phyloP scores from a whole-genome alignment of 53 echinoderm and acorn worm genomes.

The Luidia sarsii region DNA sequence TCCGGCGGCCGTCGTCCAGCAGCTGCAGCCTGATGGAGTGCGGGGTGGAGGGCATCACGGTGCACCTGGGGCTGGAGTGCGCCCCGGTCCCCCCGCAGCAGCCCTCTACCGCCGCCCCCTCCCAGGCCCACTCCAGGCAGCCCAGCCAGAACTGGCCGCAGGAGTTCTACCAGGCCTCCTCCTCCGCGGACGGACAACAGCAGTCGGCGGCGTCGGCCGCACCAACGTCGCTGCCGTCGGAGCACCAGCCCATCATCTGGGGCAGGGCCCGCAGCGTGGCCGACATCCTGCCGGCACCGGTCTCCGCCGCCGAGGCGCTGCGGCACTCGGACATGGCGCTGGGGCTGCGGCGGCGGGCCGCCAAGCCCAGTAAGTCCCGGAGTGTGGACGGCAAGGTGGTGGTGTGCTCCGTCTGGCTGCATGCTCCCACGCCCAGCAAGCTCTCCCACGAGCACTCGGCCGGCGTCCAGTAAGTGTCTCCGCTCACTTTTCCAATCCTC shows the following conservation, averaged over 20 bases:
- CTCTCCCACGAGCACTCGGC: constrained; percentile 35
- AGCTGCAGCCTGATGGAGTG: constrained; percentile 65
- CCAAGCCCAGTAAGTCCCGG: constrained; percentile 20
- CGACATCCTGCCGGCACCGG: not conserved
- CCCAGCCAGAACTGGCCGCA: constrained; percentile 44
- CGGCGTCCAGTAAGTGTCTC: constrained; percentile 53
- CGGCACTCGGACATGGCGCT: constrained; percentile 30
- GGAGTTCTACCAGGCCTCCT: constrained; percentile 1
- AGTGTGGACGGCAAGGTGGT: constrained; percentile 39
- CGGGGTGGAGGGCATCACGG: constrained; percentile 51
- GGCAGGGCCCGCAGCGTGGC: constrained; percentile 26
- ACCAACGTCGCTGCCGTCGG: not conserved
- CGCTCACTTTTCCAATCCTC: no score
- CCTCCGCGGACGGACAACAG: not conserved
- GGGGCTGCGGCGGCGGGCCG: not conserved
- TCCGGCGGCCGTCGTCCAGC: not conserved
- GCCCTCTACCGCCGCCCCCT: constrained; percentile 24
- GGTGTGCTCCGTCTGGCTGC: constrained; percentile 30
- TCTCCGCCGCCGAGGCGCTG: constrained; percentile 2
- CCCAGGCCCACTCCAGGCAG: constrained; percentile 39
- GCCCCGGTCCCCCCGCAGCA: constrained; percentile 16
- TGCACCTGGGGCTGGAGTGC: constrained; percentile 25
- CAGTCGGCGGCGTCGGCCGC: no score
- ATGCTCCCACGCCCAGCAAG: constrained; percentile 29
- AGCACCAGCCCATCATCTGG: constrained; percentile 21